These are phyloP conservation scores for Abrostola triplasia DNA, from an alignment of 2,888 invertebrate species.

Conservation along the genomic window DNA sequence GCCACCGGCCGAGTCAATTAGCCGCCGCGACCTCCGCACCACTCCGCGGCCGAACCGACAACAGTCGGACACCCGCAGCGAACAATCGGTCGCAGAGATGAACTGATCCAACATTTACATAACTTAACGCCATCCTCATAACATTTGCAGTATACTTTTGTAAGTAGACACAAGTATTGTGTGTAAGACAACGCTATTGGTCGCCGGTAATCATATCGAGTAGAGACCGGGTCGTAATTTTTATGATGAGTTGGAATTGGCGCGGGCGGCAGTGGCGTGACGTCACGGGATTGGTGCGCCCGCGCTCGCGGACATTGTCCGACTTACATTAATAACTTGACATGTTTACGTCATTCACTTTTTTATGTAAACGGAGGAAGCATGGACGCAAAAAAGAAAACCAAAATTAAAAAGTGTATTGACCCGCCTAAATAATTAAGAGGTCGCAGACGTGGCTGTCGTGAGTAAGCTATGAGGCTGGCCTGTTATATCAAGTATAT, in stretches of 20 bases:
- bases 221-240: constrained; percentile 70
- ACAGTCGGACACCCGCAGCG: constrained; percentile 50
- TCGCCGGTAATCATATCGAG: constrained; percentile 65
- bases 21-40: constrained; percentile 60
- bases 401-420: constrained; percentile 7
- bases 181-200: constrained; percentile 42
- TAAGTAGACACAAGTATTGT: constrained; percentile 27
- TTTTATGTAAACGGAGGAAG: constrained; percentile 25
- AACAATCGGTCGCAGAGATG: constrained; percentile 70
- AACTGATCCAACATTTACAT: constrained; percentile 67
- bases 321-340: constrained; percentile 58
- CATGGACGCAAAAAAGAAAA: constrained; percentile 12
- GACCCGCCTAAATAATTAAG: neutral
- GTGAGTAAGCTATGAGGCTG: no score
- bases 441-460: neutral
- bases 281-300: constrained; percentile 63
- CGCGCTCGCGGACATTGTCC: constrained; percentile 57
- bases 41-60: constrained; percentile 67
- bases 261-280: constrained; percentile 59
- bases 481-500: no score
- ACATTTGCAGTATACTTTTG: constrained; percentile 40
- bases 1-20: constrained; percentile 59
- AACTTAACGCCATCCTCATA: constrained; percentile 55
- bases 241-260: constrained; percentile 71
- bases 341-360: constrained; percentile 44